phyloP scores from a whole-genome alignment of 2,888 invertebrate species.

The Gnatocerus cornutus region DNA sequence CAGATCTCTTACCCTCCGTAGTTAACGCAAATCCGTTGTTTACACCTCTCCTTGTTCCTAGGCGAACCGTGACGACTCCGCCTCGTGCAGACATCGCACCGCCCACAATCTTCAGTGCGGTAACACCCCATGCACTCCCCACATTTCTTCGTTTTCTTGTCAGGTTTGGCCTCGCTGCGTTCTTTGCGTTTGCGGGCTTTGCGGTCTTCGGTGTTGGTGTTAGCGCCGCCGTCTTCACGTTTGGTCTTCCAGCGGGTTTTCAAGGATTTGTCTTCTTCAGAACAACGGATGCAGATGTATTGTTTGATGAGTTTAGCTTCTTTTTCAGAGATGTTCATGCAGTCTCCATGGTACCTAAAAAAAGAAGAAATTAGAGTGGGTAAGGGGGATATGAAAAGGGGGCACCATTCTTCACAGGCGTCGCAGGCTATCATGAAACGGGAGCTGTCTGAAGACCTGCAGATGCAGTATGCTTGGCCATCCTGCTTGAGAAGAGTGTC shows the following conservation, averaged over 20 bases:
- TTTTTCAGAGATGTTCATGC: slow-evolving; percentile 94
- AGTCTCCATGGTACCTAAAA: slow-evolving; percentile 87
- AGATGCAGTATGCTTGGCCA: slow-evolving; percentile 95
- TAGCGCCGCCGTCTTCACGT: slow-evolving; percentile 59
- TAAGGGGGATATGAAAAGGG: too few species aligned
- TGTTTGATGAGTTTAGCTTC: slow-evolving; percentile 95
- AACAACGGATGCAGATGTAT: slow-evolving; percentile 91
- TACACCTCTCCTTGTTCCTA: slow-evolving; percentile 71
- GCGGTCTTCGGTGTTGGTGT: slow-evolving; percentile 60
- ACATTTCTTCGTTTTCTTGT: slow-evolving; percentile 75
- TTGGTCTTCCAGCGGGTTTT: slow-evolving; percentile 74
- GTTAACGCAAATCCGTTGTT: slow-evolving; percentile 72
- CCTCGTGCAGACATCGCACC: slow-evolving; percentile 78
- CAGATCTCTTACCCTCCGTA: slow-evolving; percentile 63
- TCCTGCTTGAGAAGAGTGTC: slow-evolving; percentile 90
- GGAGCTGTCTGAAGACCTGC: slow-evolving; percentile 93
- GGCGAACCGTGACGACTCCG: slow-evolving; percentile 63
- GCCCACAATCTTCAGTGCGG: slow-evolving; percentile 80
- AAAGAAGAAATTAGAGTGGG: too few species aligned
- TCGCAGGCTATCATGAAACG: slow-evolving; percentile 99
- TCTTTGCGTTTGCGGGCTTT: slow-evolving; percentile 65
- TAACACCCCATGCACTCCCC: slow-evolving; percentile 85
- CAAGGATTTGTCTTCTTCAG: slow-evolving; percentile 88
- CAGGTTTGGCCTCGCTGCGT: slow-evolving; percentile 66
- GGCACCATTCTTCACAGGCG: slow-evolving; percentile 96